Conservation (phyloP, 92 coral and sea anemone genomes). For the Phenganax marumi region DNA sequence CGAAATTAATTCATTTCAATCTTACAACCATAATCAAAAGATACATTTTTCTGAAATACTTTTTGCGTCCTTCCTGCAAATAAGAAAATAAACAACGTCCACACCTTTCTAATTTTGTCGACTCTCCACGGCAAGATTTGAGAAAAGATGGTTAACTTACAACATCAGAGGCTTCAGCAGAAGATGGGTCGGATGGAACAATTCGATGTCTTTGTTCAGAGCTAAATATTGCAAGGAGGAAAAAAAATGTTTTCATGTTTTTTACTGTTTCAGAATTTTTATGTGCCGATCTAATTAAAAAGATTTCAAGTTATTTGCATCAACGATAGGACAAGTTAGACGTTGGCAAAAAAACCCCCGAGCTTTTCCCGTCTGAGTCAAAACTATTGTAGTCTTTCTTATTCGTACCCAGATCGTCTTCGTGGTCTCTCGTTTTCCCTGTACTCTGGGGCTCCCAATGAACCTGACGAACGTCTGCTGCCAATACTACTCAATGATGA, state of each 20-base stretch:
- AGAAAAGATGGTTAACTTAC: conserved; percentile 4
- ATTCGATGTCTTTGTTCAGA: conserved; percentile 16
- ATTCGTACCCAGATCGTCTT: conserved; percentile 31
- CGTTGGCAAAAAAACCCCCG: background rate
- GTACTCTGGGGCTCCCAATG: conserved; percentile 4
- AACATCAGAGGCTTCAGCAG: conserved; percentile 28
- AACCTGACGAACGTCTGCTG: conserved; percentile 35
- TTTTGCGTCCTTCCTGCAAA: conserved; percentile 28
- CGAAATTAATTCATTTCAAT: background rate
- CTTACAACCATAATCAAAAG: background rate
- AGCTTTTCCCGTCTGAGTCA: background rate
- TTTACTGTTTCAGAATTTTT: background rate
- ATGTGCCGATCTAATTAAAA: background rate
- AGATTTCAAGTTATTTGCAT: background rate
- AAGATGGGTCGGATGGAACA: conserved; percentile 5
- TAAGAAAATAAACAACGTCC: background rate
- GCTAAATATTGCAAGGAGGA: background rate
- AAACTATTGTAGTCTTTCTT: background rate
- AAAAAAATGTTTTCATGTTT: background rate
- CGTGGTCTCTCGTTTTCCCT: conserved; percentile 28
- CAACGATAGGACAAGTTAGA: background rate
- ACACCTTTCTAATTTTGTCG: background rate
- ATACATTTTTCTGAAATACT: conserved; percentile 26
- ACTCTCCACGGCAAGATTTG: background rate
- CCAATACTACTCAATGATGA: conserved; percentile 40